phyloP scores from a whole-genome alignment of 2,113 vertebrate genomes.

The Candoia aspera region DNA sequence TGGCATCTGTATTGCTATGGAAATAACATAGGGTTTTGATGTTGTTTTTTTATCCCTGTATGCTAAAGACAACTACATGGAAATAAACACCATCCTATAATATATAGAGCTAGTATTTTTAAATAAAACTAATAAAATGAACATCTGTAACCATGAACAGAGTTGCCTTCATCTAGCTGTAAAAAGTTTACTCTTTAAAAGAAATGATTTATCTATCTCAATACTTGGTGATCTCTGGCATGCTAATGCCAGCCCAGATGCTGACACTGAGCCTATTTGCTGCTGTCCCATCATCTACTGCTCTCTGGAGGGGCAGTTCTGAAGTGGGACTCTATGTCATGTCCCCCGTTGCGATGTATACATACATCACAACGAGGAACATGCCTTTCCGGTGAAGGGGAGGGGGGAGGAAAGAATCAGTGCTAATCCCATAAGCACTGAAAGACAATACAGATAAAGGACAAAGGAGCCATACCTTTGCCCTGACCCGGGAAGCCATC shows the following conservation, averaged over 20 bases:
- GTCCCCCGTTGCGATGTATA: too few species aligned
- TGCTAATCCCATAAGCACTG: too few species aligned
- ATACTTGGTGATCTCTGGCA: not conserved
- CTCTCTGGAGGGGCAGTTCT: not conserved
- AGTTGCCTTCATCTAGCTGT: not conserved
- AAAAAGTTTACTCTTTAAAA: not conserved
- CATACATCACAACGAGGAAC: too few species aligned
- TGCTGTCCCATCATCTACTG: not conserved
- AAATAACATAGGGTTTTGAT: not conserved
- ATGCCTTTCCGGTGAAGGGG: too few species aligned
- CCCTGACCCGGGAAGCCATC: too few species aligned
- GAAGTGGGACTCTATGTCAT: not conserved
- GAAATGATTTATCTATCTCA: not conserved
- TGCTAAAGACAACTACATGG: not conserved
- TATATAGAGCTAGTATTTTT: not conserved
- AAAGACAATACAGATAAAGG: too few species aligned
- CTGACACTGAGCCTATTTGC: not conserved
- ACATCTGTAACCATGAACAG: not conserved
- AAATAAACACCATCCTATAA: not conserved
- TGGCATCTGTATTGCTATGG: not conserved
- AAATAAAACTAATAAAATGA: not conserved
- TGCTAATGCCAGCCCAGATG: not conserved
- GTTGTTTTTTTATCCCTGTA: not conserved
- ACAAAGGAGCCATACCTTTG: too few species aligned
- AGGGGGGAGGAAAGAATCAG: too few species aligned